phyloP scores from a whole-genome alignment of 2,797 vertebrate species.

The Syngnathus rostellatus region DNA sequence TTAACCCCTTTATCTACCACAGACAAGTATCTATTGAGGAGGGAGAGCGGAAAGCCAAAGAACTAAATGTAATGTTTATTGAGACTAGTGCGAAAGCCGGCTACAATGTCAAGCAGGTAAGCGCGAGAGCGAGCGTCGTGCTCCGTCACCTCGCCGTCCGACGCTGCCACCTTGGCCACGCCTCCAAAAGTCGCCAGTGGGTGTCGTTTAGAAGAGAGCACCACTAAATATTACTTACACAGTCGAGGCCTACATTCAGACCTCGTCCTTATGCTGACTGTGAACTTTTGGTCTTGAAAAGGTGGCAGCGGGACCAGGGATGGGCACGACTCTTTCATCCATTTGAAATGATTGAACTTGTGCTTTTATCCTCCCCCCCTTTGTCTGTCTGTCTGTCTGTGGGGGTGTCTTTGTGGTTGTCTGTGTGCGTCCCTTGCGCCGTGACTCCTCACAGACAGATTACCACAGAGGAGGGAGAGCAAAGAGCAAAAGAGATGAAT shows the following conservation, averaged over 20 bases:
- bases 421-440: conserved; percentile 23
- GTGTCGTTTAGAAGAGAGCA: not conserved
- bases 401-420: conserved; percentile 29
- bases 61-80: conserved; percentile 99
- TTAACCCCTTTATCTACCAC: conserved; percentile 59
- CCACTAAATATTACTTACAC: not conserved
- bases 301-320: conserved; percentile 42
- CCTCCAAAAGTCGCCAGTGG: conserved; percentile 19
- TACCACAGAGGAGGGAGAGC: conserved; percentile 71
- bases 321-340: conserved; percentile 50
- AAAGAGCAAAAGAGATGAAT: conserved; percentile 74
- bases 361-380: conserved; percentile 23
- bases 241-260: not conserved
- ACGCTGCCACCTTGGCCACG: conserved; percentile 34
- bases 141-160: conserved; percentile 31
- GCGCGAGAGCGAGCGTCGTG: conserved; percentile 45
- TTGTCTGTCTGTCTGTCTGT: conserved; percentile 42
- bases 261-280: not conserved
- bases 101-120: conserved; percentile 99
- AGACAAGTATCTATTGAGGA: conserved; percentile 99
- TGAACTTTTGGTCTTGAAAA: conserved; percentile 20
- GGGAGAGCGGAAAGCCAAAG: conserved; percentile 99
- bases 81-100: conserved; percentile 99
- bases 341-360: conserved; percentile 42
- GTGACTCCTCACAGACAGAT: conserved; percentile 67